Base-by-base conservation (phyloP, 30 jellyfish, hydroid and myxozoan species). In the Morbakka virulenta region DNA sequence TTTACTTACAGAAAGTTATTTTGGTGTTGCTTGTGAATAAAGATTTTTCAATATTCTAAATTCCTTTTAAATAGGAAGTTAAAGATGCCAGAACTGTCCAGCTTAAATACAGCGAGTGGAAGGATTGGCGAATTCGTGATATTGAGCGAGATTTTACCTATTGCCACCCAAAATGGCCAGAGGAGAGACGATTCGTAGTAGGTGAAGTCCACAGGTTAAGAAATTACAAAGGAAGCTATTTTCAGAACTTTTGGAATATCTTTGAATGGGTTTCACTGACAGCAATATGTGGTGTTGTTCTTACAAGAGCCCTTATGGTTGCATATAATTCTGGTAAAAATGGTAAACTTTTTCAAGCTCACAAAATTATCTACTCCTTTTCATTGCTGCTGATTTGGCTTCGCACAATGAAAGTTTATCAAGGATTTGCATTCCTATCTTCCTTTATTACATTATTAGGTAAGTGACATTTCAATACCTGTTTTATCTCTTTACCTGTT, bases 111-210 rank as follows among this genome's bases (percentile, higher is more conserved):
- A 61, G 70, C 20, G 32, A 51, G 24, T 92, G 95, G 76, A 77
- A 84, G 17, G 89, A 71, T 22, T 92, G 98, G 98, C 78, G 87
- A 31, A 69, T 83, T 22, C 85, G 95, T 32, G 96, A 92, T 36
- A 84, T 85, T 3, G 96, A 92, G 26, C 81, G 90, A 20, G 98
- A 92, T 85, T 62, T 74, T 62, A 93, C 75, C 29, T 85, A 52
- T 52, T 85, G 96, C 35, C 98, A 92, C 83, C 95, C 96, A 23
- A 83, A 84, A 24, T 92, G 98, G 98, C 98, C 98, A 3, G 98
- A 92, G 35, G 98, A 92, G 80, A 76, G 63, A 51, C 73, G 92
- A 27, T 92, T 67, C 47, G 48, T 92, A 76, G 86, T 48, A 20
- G 74, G 96, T 21, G 98, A 92, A 51, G 69, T 79, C 30, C 65